phyloP scores from a whole-genome alignment of 2,888 invertebrate genomes.

The Tetragonisca angustula region DNA sequence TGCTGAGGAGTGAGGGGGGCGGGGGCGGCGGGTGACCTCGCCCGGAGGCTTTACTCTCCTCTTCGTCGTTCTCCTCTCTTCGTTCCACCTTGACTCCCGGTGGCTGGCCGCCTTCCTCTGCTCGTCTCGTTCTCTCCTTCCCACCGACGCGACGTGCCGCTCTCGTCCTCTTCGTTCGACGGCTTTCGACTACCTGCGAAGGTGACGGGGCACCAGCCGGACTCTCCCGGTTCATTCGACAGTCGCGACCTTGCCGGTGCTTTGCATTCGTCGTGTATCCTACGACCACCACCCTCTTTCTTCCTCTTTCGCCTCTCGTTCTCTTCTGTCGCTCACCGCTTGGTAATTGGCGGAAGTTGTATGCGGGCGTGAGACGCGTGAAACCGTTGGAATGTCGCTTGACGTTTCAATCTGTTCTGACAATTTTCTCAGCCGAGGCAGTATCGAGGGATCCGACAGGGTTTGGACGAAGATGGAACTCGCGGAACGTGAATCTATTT shows the following conservation, averaged over 20 bases:
- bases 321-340: neutral
- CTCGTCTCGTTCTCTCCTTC: slow-evolving; percentile 48
- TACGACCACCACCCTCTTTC: slow-evolving; percentile 15
- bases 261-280: slow-evolving; percentile 63
- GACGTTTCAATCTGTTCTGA: slow-evolving; percentile 32
- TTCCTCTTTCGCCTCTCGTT: neutral
- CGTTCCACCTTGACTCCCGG: slow-evolving; percentile 37
- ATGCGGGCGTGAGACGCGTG: slow-evolving; percentile 30
- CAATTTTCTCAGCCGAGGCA: neutral
- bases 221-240: slow-evolving; percentile 53
- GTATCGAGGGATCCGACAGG: too few relatives aligned
- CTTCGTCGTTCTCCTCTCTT: slow-evolving; percentile 63
- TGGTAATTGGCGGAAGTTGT: slow-evolving; percentile 56
- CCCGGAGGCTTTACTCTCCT: slow-evolving; percentile 81
- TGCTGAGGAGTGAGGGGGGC: slow-evolving; percentile 69
- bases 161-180: slow-evolving; percentile 46
- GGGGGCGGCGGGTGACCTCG: slow-evolving; percentile 83
- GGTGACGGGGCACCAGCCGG: slow-evolving; percentile 60
- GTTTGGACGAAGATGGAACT: too few relatives aligned
- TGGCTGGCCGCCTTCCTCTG: slow-evolving; percentile 47
- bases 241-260: slow-evolving; percentile 68
- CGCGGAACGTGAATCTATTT: too few relatives aligned
- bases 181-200: slow-evolving; percentile 76
- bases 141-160: slow-evolving; percentile 2
- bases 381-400: slow-evolving; percentile 33